Base-by-base conservation (phyloP, 2,797 vertebrate species). In the Phoeniculus purpureus region DNA sequence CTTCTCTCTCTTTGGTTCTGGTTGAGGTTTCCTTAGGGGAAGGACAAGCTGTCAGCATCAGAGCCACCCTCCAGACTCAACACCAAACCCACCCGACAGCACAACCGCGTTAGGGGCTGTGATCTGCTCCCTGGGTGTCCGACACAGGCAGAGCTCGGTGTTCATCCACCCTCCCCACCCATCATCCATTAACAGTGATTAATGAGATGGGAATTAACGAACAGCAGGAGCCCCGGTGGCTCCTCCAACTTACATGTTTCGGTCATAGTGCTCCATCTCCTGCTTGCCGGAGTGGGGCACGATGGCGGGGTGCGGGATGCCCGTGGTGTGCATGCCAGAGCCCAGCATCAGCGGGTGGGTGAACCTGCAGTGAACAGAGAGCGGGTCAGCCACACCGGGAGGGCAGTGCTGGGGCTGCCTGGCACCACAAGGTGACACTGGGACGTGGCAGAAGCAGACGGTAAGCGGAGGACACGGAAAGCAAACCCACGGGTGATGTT, bases 221-320 rank as follows among this genome's bases (percentile, higher is more conserved):
- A 4, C 18, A 22, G 31, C 45, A 2, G 2, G 32, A 68, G 37
- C 32, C 22, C 40, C 11, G 58, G 6, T 3, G 5, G 62, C 17
- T 0, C 43, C 9, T 43, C 61, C 62, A 64, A 97, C 97, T 95
- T 97, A 99, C 98, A 99, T 98, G 97, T 97, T 97, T 17, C 99
- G 97, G 93, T 99, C 98, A 40, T 98, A 99, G 81, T 98, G 98
- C 32, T 99, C 98, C 60, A 99, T 98, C 77, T 99, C 99, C 95
- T 99, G 99, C 97, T 99, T 99, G 95, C 99, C 99, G 68, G 99
- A 98, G 89, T 98, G 97, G 94, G 99, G 99, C 97, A 99, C 98
- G 87, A 99, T 99, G 85, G 99, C 99, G 0, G 99, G 98, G 95
- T 99, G 99, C 8, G 99, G 98, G 97, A 99, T 99, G 94, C 99